Conservation (phyloP, 2,797 vertebrate genomes). For the Premnoplex brunnescens region DNA sequence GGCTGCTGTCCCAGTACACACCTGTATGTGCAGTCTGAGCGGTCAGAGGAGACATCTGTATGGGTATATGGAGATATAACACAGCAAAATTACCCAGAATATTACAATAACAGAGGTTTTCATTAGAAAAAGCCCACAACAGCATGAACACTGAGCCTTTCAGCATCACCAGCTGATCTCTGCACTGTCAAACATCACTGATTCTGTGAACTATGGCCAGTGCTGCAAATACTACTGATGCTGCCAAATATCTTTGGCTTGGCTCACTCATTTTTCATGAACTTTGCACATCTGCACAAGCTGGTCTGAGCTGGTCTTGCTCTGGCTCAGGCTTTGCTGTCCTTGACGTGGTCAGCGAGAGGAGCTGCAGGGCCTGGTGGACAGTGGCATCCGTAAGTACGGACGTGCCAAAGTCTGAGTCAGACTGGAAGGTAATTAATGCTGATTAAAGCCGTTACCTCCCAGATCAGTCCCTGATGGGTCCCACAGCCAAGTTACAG, state of each 20-base stretch:
- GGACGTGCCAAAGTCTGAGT: not conserved
- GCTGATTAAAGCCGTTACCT: not conserved
- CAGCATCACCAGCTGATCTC: not conserved
- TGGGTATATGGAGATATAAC: accelerated
- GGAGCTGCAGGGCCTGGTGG: not conserved
- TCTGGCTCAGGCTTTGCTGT: not conserved
- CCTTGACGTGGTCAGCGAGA: not conserved
- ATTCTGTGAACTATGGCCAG: not conserved
- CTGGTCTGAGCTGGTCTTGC: slow-evolving; percentile 21
- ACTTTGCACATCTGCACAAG: slow-evolving; percentile 22
- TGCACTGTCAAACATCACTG: accelerated
- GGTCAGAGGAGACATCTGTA: not conserved
- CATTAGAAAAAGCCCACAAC: not conserved
- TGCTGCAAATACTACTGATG: not conserved
- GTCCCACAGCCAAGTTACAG: not conserved
- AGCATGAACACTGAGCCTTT: not conserved
- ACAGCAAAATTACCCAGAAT: not conserved
- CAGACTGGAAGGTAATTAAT: not conserved
- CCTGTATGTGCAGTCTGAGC: not conserved
- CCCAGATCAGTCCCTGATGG: not conserved
- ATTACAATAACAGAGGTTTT: not conserved
- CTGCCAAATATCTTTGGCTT: not conserved
- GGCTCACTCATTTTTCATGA: not conserved
- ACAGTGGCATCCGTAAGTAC: not conserved
- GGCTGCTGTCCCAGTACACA: not conserved